Evolutionary conservation across 2,888 invertebrate species (phyloP).

Genomic region (Phymatocera aterrima): DNA sequence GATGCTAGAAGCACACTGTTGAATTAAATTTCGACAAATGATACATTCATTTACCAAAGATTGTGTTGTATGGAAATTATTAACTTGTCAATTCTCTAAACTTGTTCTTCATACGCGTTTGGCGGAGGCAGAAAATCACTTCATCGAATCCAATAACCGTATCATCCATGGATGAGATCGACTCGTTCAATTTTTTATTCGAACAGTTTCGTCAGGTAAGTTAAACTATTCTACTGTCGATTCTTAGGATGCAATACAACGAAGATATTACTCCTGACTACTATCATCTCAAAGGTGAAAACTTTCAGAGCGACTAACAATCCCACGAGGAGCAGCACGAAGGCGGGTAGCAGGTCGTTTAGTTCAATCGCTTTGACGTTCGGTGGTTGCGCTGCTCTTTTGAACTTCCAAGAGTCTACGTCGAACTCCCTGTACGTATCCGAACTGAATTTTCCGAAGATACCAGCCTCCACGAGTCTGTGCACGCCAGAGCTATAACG

Average conservation of each 20-base stretch:
- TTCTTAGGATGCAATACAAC: background rate
- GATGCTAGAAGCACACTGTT: no score
- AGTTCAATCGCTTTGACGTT: background rate
- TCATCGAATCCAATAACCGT: no score
- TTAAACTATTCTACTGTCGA: no score
- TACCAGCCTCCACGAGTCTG: background rate
- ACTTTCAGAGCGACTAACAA: background rate
- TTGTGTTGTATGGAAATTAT: no score
- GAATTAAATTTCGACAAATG: no score
- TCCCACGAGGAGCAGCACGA: background rate
- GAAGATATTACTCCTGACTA: background rate
- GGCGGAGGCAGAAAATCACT: no score
- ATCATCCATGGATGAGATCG: no score
- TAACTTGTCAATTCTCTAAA: no score
- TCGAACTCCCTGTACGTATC: background rate
- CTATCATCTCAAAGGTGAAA: conserved; percentile 1
- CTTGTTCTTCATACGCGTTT: no score
- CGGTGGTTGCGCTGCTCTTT: background rate
- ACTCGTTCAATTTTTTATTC: no score
- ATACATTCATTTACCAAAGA: no score
- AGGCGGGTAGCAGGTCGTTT: conserved; percentile 2
- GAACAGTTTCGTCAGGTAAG: no score
- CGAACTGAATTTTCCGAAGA: background rate
- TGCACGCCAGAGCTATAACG: conserved; percentile 8
- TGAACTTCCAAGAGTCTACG: background rate